phyloP scores from a whole-genome alignment of 2,113 vertebrate species.

The Meleagris gallopavo region DNA sequence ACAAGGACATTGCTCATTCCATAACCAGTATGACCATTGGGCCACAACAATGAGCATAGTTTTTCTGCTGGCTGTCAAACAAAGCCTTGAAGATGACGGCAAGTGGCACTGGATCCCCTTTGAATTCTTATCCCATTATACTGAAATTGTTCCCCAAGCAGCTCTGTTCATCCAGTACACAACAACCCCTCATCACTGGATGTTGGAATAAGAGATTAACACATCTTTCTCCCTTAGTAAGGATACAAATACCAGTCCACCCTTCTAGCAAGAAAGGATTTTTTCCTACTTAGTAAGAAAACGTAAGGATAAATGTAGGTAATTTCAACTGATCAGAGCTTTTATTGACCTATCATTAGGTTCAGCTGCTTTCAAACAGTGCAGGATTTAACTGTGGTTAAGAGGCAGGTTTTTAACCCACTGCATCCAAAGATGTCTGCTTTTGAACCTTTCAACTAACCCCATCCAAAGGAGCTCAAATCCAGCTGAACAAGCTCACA shows the following conservation, averaged over 20 bases:
- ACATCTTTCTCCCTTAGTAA: not conserved
- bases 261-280: not conserved
- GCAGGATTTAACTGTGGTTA: fast-evolving
- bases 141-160: not conserved
- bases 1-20: not conserved
- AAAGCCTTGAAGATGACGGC: not conserved
- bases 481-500: not conserved
- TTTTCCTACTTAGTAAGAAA: not conserved
- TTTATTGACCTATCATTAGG: not conserved
- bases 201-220: not conserved
- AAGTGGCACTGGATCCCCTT: fast-evolving
- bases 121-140: not conserved
- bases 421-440: not conserved
- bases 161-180: not conserved
- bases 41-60: not conserved
- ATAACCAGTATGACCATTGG: not conserved
- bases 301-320: not conserved
- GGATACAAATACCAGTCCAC: not conserved
- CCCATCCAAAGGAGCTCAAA: not conserved
- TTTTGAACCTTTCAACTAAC: not conserved
- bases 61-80: not conserved
- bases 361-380: not conserved
- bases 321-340: not conserved
- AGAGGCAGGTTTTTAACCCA: not conserved
- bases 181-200: fast-evolving